A percentile compares a stretch with the other conserved stretches of the same genome.
Conservation (phyloP, 2,888 invertebrate species). For the Pachycephus smyrnensis region DNA sequence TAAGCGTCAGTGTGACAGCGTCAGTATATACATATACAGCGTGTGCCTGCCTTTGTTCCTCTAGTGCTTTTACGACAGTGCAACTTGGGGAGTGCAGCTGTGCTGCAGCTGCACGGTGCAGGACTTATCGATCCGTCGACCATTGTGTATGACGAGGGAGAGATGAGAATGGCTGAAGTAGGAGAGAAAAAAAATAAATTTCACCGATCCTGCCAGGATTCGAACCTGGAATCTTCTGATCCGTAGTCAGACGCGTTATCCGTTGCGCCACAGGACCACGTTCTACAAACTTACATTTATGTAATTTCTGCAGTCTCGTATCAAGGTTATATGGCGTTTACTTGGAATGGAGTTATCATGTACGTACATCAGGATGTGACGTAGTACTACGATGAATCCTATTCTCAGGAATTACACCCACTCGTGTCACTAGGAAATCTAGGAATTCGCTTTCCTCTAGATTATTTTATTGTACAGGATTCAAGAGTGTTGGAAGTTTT, state of each 20-base stretch:
- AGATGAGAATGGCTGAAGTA: neutral
- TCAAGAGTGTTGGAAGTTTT: neutral
- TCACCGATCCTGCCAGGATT: slow-evolving; percentile 58
- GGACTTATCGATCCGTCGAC: neutral
- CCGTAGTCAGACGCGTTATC: slow-evolving; percentile 58
- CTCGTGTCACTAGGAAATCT: neutral
- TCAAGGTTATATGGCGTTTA: neutral
- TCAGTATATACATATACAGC: neutral
- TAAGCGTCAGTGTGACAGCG: slow-evolving; percentile 27
- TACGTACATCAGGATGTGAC: no score
- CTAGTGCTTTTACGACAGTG: neutral
- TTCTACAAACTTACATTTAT: neutral
- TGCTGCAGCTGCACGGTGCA: neutral
- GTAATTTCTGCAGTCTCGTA: neutral
- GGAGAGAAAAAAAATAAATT: slow-evolving; percentile 23
- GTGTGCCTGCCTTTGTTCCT: slow-evolving; percentile 19
- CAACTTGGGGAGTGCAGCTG: neutral
- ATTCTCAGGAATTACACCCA: neutral
- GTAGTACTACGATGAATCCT: neutral
- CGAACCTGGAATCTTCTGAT: slow-evolving; percentile 59
- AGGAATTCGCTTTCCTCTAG: neutral
- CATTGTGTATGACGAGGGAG: neutral
- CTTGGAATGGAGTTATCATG: neutral
- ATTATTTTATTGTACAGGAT: neutral
- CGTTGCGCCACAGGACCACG: slow-evolving; percentile 55